Evolutionary conservation across 2,888 invertebrate genomes (phyloP).

Genomic region (Dicranocentrus wangi): DNA sequence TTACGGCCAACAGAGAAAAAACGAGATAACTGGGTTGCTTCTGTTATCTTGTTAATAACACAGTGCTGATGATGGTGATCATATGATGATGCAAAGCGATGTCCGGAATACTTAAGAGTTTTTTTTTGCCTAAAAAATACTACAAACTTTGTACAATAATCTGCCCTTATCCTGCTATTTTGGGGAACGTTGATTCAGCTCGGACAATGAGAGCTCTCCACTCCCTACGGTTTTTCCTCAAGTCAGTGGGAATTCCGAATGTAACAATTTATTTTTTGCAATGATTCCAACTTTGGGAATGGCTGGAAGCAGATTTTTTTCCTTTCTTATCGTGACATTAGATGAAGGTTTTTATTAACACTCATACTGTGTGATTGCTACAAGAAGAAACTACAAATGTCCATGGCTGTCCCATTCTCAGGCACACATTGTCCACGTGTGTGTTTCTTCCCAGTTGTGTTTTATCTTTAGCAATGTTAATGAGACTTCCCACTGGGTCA

Average conservation of each 20-base stretch:
- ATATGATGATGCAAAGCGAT: constrained; percentile 18
- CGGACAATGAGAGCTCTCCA: background rate
- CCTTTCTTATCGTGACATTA: background rate
- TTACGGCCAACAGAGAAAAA: background rate
- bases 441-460: background rate
- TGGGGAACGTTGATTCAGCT: constrained; percentile 13
- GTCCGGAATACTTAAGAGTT: background rate
- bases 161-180: no score
- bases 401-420: background rate
- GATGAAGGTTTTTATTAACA: background rate
- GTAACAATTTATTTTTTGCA: background rate
- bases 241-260: background rate
- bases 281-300: no score
- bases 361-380: background rate
- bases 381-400: background rate
- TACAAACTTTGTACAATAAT: no score
- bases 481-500: background rate
- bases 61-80: background rate
- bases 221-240: background rate
- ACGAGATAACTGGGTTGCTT: background rate
- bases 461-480: background rate
- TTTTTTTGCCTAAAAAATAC: no score
- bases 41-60: constrained; percentile 16
- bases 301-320: constrained; percentile 1
- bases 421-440: background rate